Base-by-base conservation (phyloP, 2,888 invertebrate species). In the Leptodirus hochenwartii region DNA sequence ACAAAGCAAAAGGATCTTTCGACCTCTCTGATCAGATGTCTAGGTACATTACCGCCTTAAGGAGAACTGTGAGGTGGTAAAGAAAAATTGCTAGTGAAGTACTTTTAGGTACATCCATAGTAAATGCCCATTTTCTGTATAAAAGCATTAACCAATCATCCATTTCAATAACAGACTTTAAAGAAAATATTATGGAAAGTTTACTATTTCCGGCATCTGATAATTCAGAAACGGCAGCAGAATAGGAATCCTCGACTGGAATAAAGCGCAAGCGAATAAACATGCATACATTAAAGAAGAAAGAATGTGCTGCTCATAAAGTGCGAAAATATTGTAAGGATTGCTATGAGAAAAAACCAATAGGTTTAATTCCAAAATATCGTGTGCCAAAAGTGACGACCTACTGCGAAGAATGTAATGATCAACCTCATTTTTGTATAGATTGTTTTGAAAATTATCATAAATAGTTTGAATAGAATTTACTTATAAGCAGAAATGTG, bases 1-100 rank as follows among this genome's bases (percentile, higher is more conserved):
- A 43, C 34, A 33, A 16, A 11, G 27, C 25, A 20, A 46, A 42
- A 32, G 13, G 30, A 16, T 36, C 36, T 23, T 34, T 43, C 16
- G 39, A 43, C 27, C 15, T 42, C 15, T 42, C 38, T 9, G 38
- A 44, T 25, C n/a, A n/a, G n/a, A n/a, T n/a, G n/a, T n/a, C n/a
- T n/a, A n/a, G n/a, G n/a, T n/a, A n/a, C n/a, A n/a, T n/a, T n/a
- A 29, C 31, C 29, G 31, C 38, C 16, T 27, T 41, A 11, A 33
- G 38, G 32, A 40, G 35, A 33, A 35, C 34, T 29, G 17, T 44
- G 2, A 38, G 36, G 25, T 44, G 43, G 43, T 42, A 39, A 26
- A 30, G 31, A 16, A 43, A 43, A 25, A 14, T 42, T 22, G 40
- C 34, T 11, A 34, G 39, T 20, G 36, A 43, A 22, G 23, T 29